These are phyloP conservation scores for Craterocephalus amniculus DNA, from an alignment of 2,797 vertebrate species.

Conservation along the genomic window DNA sequence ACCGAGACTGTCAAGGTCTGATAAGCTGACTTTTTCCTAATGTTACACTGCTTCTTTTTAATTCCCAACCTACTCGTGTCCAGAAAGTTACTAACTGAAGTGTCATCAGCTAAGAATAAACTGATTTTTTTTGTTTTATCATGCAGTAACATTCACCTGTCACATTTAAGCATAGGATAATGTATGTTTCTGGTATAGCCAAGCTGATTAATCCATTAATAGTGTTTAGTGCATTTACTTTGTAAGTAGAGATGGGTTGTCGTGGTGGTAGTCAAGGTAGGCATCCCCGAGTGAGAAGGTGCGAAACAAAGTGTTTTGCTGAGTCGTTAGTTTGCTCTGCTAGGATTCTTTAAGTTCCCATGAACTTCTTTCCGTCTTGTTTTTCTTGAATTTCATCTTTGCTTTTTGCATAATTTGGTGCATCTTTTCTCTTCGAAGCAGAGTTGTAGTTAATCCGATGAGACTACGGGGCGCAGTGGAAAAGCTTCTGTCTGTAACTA, in stretches of 20 bases:
- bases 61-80: neutral
- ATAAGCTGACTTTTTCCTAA: neutral
- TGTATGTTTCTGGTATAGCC: neutral
- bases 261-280: conserved; percentile 36
- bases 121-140: neutral
- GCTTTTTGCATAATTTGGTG: conserved; percentile 11
- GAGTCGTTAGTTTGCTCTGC: conserved; percentile 18
- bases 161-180: neutral
- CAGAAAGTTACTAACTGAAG: neutral
- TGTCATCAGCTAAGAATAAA: no score
- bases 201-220: conserved; percentile 20
- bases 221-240: conserved; percentile 5
- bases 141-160: neutral
- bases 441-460: conserved; percentile 38
- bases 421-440: conserved; percentile 38
- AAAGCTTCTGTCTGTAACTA: conserved; percentile 50
- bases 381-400: conserved; percentile 29
- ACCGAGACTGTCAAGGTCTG: neutral
- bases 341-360: conserved; percentile 13
- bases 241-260: conserved; percentile 40
- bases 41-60: neutral
- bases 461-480: conserved; percentile 50
- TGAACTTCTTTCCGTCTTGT: conserved; percentile 19
- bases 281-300: neutral
- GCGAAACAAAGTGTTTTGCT: conserved; percentile 5